These are phyloP conservation scores for Vanessa atalanta DNA, from an alignment of 1,140 invertebrate genomes.

Conservation along the genomic window DNA sequence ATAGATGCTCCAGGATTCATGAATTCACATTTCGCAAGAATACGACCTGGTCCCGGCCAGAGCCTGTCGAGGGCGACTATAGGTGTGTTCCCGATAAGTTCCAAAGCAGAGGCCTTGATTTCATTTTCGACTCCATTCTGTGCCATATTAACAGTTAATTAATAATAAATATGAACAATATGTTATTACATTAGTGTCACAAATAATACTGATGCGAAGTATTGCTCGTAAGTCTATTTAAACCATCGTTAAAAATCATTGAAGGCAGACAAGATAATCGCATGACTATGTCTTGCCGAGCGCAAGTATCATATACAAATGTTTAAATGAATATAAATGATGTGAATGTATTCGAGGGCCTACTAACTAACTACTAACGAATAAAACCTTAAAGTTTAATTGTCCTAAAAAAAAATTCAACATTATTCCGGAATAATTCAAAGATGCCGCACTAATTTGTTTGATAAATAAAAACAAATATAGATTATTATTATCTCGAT, in stretches of 20 bases:
- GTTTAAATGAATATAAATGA: too few relatives aligned
- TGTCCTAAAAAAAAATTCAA: too few relatives aligned
- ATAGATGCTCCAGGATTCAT: conserved; percentile 75
- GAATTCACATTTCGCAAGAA: conserved; percentile 72
- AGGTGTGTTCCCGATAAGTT: conserved; percentile 71
- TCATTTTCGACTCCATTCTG: conserved; percentile 47
- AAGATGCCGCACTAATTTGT: too few relatives aligned
- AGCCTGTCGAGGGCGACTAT: conserved; percentile 68
- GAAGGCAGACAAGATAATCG: neutral
- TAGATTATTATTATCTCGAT: too few relatives aligned
- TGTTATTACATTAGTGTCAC: conserved; percentile 15
- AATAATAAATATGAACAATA: neutral
- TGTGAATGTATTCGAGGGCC: too few relatives aligned
- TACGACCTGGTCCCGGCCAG: conserved; percentile 63
- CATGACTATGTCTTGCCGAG: too few relatives aligned
- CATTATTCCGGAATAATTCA: too few relatives aligned
- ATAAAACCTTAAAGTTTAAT: too few relatives aligned
- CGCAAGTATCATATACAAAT: too few relatives aligned
- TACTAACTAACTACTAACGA: too few relatives aligned
- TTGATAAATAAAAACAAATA: too few relatives aligned
- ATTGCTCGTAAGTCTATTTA: conserved; percentile 11
- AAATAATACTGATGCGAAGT: conserved; percentile 28
- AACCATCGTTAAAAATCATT: conserved; percentile 12
- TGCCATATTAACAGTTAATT: conserved; percentile 33
- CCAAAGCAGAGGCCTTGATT: conserved; percentile 68